phyloP scores from a whole-genome alignment of 37 sponge, comb jelly and placozoan species.

The Beroe forskalii region DNA sequence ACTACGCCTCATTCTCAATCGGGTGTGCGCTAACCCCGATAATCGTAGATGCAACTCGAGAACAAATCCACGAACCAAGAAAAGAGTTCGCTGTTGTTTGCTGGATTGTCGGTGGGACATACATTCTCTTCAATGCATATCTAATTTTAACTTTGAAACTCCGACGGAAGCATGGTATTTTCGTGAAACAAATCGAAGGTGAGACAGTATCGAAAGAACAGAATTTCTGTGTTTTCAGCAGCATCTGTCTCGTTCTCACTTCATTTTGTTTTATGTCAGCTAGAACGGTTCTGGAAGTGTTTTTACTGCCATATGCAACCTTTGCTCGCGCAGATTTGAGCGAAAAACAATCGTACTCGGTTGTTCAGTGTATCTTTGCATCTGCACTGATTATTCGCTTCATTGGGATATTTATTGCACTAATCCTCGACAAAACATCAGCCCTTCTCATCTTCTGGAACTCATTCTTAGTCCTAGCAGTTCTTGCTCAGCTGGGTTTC shows the following conservation, averaged over 20 bases:
- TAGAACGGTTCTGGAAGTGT: not conserved
- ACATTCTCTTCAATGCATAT: not conserved
- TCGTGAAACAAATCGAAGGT: not conserved
- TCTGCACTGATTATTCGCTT: not conserved
- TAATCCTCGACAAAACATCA: not conserved
- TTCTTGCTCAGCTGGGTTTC: not conserved
- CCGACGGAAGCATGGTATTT: not conserved
- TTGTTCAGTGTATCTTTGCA: constrained; percentile 3
- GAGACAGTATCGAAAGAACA: not conserved
- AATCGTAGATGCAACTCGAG: not conserved
- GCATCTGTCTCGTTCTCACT: not conserved
- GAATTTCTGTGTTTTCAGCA: not conserved
- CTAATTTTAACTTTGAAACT: not conserved
- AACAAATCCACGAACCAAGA: not conserved
- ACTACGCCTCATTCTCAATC: constrained; percentile 10
- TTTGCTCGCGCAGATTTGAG: not conserved
- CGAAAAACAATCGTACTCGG: not conserved
- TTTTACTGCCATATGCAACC: constrained; percentile 13
- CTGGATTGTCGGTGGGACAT: not conserved
- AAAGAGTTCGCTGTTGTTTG: not conserved
- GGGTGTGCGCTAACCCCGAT: not conserved
- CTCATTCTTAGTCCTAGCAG: not conserved
- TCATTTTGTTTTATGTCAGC: not conserved
- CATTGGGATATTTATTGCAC: not conserved
- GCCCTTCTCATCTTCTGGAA: not conserved